These are phyloP conservation scores for Hemiprocne comata DNA, from an alignment of 2,113 vertebrate genomes.

Conservation along the genomic window DNA sequence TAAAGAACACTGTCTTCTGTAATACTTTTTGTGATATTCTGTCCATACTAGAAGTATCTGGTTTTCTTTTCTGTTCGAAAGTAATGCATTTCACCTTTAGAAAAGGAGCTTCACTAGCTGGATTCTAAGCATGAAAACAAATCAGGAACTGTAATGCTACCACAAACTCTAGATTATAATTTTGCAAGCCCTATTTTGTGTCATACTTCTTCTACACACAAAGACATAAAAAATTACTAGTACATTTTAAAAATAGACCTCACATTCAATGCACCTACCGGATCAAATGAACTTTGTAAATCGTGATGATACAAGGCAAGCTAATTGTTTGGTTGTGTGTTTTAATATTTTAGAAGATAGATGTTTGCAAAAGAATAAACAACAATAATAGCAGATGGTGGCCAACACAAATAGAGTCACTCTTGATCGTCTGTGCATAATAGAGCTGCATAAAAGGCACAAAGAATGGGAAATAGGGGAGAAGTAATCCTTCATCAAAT, in stretches of 20 bases:
- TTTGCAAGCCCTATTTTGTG: neutral
- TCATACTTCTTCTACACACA: neutral
- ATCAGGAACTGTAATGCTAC: neutral
- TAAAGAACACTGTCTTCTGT: neutral
- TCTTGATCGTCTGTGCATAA: neutral
- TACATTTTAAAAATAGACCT: neutral
- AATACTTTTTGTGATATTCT: neutral
- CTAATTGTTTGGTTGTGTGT: neutral
- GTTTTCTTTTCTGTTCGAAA: neutral
- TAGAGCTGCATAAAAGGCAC: neutral
- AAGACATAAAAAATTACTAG: neutral
- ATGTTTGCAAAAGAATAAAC: neutral
- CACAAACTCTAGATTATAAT: neutral
- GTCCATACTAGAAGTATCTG: neutral
- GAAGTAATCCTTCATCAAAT: neutral
- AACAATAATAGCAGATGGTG: neutral
- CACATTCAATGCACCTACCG: neutral
- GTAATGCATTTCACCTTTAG: neutral
- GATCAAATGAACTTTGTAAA: neutral
- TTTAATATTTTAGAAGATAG: slow-evolving; percentile 36
- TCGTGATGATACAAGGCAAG: neutral
- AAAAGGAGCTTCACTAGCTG: neutral
- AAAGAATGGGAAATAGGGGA: neutral
- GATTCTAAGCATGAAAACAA: neutral
- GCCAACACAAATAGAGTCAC: neutral